Conservation (phyloP, 2,797 vertebrate genomes). For the Natrix natrix region DNA sequence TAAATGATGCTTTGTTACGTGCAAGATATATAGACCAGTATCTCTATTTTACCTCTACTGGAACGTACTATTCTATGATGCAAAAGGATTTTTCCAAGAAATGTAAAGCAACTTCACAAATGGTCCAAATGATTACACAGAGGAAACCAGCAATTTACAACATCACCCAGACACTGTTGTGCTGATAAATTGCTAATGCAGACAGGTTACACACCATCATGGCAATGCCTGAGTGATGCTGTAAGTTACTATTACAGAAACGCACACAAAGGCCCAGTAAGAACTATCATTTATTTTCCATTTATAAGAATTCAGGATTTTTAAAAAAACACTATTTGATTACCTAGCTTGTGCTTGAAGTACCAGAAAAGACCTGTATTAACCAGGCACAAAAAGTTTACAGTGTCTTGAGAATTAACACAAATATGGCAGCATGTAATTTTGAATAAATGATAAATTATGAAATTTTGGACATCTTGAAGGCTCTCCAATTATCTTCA, state of each 20-base stretch:
- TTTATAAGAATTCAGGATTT: neutral
- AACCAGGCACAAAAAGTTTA: neutral
- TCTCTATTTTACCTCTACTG: neutral
- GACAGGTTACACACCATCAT: neutral
- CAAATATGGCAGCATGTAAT: neutral
- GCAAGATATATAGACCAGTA: neutral
- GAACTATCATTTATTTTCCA: neutral
- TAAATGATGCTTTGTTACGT: neutral
- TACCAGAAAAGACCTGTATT: neutral
- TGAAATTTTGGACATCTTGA: neutral
- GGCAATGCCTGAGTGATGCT: neutral
- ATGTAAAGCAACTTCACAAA: neutral
- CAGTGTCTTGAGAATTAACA: neutral
- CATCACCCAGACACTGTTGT: neutral
- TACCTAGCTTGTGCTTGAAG: neutral
- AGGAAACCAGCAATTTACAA: neutral
- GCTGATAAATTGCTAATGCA: neutral
- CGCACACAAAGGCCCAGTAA: neutral
- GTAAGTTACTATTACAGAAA: neutral
- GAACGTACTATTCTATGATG: neutral
- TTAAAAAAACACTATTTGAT: neutral
- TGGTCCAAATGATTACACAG: neutral
- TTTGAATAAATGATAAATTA: neutral
- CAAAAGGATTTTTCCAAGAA: slow-evolving; percentile 28
- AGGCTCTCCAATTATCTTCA: neutral